phyloP scores from a whole-genome alignment of 2,888 invertebrate genomes.

The Aporophyla lueneburgensis region DNA sequence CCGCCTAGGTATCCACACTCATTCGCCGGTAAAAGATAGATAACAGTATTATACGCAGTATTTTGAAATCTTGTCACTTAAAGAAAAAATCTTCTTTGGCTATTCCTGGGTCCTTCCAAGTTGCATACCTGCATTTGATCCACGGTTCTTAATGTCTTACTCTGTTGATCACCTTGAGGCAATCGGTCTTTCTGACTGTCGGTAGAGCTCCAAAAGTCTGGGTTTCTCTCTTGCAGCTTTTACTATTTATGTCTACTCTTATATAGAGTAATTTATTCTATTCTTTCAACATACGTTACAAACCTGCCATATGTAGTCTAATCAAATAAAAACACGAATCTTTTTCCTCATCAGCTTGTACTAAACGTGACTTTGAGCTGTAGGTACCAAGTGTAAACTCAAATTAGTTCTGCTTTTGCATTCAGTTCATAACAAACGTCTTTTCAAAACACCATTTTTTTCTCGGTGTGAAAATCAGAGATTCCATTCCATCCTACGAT shows the following conservation, averaged over 20 bases:
- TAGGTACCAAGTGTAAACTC: conserved; percentile 38
- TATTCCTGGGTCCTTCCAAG: neutral
- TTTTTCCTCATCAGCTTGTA: conserved; percentile 15
- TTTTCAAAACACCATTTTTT: neutral
- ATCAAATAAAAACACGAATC: conserved; percentile 10
- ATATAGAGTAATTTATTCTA: no score
- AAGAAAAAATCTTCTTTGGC: neutral
- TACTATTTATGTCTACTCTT: neutral
- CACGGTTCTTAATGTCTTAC: neutral
- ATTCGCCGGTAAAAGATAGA: no score
- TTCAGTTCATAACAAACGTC: conserved; percentile 6
- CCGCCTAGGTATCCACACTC: no score
- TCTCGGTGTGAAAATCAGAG: neutral
- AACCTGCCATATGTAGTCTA: neutral
- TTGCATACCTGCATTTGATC: neutral
- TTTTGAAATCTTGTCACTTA: neutral
- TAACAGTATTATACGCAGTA: neutral
- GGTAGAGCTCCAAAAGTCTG: neutral
- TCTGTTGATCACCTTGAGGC: neutral
- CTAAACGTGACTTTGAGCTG: conserved; percentile 39
- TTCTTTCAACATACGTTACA: no score
- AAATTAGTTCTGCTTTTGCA: conserved; percentile 20
- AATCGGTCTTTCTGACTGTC: neutral
- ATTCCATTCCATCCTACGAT: neutral
- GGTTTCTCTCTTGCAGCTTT: neutral